Conservation (phyloP, 2,113 vertebrate genomes). For the Psammodynastes pulverulentus region DNA sequence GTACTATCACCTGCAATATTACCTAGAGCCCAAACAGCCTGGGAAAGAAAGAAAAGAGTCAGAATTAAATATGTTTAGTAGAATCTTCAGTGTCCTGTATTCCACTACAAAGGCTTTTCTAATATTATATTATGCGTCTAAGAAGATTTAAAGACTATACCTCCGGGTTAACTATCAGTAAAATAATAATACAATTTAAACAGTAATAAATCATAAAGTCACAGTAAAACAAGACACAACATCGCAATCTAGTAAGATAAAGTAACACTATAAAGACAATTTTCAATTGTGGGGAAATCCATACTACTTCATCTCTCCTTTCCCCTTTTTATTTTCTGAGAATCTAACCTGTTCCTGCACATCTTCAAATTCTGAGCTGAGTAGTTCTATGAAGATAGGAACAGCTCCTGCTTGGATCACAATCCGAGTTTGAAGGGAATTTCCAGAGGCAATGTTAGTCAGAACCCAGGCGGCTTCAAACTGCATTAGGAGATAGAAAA, state of each 20-base stretch:
- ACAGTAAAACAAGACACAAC: neutral
- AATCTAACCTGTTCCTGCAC: slow-evolving; percentile 92
- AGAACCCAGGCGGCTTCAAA: slow-evolving; percentile 98
- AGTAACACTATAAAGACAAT: neutral
- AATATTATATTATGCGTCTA: neutral
- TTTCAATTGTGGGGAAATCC: neutral
- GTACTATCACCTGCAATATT: slow-evolving; percentile 99
- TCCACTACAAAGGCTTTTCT: neutral
- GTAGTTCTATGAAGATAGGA: slow-evolving; percentile 96
- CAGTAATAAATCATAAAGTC: neutral
- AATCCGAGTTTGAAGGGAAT: slow-evolving; percentile 94
- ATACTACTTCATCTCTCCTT: neutral
- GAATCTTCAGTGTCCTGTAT: neutral
- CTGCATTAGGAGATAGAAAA: slow-evolving; percentile 63
- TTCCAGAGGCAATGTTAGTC: slow-evolving; percentile 98
- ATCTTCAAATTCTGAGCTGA: slow-evolving; percentile 95
- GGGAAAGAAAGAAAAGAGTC: slow-evolving; percentile 44
- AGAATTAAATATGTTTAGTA: neutral
- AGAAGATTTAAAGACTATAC: neutral
- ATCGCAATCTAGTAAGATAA: neutral
- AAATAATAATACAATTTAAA: neutral
- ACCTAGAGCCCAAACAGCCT: slow-evolving; percentile 98
- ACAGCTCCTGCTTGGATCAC: slow-evolving; percentile 97
- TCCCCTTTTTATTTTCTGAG: neutral
- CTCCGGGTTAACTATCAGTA: neutral